A percentile compares a stretch with the other conserved stretches of the same genome.
Evolutionary conservation across 2,113 vertebrate species (phyloP).

Genomic region (Chaetodon auriga): DNA sequence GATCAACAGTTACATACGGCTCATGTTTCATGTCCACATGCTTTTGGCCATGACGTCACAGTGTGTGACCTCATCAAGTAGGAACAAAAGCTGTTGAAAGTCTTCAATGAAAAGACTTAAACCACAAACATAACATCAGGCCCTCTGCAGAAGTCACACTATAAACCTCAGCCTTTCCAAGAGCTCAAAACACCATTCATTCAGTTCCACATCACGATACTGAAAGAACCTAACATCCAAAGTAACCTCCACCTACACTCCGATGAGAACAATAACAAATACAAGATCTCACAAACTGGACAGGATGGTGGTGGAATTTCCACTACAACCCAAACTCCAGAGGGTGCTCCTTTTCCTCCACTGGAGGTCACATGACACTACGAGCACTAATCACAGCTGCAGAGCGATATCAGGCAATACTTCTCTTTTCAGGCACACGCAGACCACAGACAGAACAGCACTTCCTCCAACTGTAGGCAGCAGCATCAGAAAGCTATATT

Average conservation of each 20-base stretch:
- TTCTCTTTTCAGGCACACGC: slow-evolving; percentile 62
- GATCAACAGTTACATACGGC: not conserved
- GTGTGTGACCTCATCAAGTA: not conserved
- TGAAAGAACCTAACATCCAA: slow-evolving; percentile 52
- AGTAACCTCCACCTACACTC: not conserved
- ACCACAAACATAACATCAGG: not conserved
- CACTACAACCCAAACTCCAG: slow-evolving; percentile 27
- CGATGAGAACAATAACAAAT: slow-evolving; percentile 49
- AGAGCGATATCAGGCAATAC: slow-evolving; percentile 32
- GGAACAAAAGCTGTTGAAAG: not conserved
- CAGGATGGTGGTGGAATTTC: slow-evolving; percentile 62
- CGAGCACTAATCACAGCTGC: slow-evolving; percentile 26
- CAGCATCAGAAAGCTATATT: not conserved
- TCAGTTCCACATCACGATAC: slow-evolving; percentile 32
- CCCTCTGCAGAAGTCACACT: not conserved
- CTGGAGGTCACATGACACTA: slow-evolving; percentile 38
- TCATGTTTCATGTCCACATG: not conserved
- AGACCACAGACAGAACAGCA: slow-evolving; percentile 9
- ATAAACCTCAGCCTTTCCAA: slow-evolving; percentile 58
- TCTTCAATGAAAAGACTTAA: not conserved
- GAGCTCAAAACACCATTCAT: slow-evolving; percentile 39
- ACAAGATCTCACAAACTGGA: slow-evolving; percentile 4
- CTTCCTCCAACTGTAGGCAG: slow-evolving; percentile 55
- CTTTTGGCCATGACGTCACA: not conserved
- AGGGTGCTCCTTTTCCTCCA: slow-evolving; percentile 22